Conservation (phyloP, 2,113 vertebrate genomes). For the Halcyon malimbica region DNA sequence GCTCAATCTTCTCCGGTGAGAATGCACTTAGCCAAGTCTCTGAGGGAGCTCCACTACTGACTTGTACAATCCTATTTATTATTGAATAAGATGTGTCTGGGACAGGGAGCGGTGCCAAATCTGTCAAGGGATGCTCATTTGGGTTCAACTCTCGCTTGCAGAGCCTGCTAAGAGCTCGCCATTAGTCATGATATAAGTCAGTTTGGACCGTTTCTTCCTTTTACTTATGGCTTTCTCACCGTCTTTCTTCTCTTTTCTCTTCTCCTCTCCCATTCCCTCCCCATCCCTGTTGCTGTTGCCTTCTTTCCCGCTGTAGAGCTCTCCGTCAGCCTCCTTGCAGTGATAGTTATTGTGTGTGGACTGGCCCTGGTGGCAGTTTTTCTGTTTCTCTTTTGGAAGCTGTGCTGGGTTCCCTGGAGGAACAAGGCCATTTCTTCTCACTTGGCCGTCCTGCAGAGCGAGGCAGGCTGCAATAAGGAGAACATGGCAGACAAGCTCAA, state of each 20-base stretch:
- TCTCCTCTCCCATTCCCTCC: not conserved
- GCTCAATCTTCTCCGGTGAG: not conserved
- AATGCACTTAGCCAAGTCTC: conserved; percentile 21
- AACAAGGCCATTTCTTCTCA: conserved; percentile 80
- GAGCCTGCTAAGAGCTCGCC: not conserved
- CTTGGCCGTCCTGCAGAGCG: conserved; percentile 54
- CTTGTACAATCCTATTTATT: conserved; percentile 29
- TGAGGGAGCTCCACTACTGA: not conserved
- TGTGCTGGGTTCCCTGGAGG: conserved; percentile 88
- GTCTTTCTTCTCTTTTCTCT: conserved; percentile 62
- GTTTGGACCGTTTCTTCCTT: not conserved
- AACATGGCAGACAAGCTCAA: conserved; percentile 93
- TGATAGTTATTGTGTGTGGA: conserved; percentile 88
- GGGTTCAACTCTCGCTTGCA: not conserved
- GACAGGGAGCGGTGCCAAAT: fast-evolving
- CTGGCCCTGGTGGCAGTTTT: conserved; percentile 90
- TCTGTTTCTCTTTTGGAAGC: conserved; percentile 92
- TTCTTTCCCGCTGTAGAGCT: conserved; percentile 81
- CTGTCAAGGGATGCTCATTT: not conserved
- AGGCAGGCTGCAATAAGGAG: conserved; percentile 64
- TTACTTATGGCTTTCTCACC: conserved; percentile 59
- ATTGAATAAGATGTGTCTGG: not conserved
- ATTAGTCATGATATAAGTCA: not conserved
- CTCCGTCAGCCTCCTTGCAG: conserved; percentile 89
- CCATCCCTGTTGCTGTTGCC: conserved; percentile 40